A percentile compares a stretch with the other conserved stretches of the same genome.
These are phyloP conservation scores for Pseudorasbora parva DNA, from an alignment of 2,113 vertebrate species.

Conservation along the genomic window DNA sequence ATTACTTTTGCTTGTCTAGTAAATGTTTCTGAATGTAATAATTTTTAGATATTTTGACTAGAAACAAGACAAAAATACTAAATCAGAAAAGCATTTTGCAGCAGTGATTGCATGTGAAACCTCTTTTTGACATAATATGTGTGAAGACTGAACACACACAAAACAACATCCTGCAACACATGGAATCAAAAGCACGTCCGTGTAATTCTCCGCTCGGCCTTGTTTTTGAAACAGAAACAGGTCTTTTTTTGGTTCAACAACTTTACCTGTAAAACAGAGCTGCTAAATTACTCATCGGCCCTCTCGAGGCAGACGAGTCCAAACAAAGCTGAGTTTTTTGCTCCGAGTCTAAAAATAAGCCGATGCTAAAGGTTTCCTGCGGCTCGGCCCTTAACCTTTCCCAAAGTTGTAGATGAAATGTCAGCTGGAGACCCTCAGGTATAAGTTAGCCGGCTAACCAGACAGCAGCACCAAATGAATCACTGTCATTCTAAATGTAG, in stretches of 20 bases:
- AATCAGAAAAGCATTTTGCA: too few species aligned
- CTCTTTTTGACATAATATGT: too few species aligned
- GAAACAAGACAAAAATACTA: too few species aligned
- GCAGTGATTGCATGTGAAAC: too few species aligned
- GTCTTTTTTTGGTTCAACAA: background rate
- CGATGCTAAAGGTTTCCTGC: slow-evolving; percentile 57
- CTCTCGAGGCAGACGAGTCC: slow-evolving; percentile 29
- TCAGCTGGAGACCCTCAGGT: slow-evolving; percentile 69
- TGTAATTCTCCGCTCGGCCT: background rate
- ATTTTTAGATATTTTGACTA: too few species aligned
- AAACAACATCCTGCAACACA: background rate
- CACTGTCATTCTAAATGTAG: slow-evolving; percentile 77
- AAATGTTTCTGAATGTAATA: too few species aligned
- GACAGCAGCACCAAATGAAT: slow-evolving; percentile 71
- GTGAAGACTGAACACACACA: background rate
- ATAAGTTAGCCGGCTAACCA: slow-evolving; percentile 61
- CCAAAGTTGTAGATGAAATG: slow-evolving; percentile 73
- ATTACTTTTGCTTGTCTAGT: too few species aligned
- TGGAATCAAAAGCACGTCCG: background rate
- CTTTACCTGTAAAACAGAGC: slow-evolving; percentile 36
- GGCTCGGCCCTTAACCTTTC: slow-evolving; percentile 67
- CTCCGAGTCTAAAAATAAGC: slow-evolving; percentile 64
- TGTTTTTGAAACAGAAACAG: background rate
- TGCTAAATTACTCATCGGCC: slow-evolving; percentile 35
- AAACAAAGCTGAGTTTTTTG: slow-evolving; percentile 47